Base-by-base conservation (phyloP, 2,113 vertebrate genomes). In the Enhydra lutris region DNA sequence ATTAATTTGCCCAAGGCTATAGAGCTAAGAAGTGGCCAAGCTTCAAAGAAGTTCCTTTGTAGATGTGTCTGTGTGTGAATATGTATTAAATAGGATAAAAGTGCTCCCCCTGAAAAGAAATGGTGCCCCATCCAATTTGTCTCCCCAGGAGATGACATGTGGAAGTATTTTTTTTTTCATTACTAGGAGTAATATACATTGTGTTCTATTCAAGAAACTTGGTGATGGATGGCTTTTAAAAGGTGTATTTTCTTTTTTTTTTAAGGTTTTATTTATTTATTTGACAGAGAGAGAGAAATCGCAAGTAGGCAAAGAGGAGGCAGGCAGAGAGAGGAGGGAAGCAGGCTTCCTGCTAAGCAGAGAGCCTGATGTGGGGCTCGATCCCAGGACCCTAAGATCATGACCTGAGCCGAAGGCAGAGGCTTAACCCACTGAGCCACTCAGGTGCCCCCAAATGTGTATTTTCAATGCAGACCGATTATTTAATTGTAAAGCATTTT, bases 401-500 rank as follows among this genome's bases (percentile, higher is more conserved):
- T 55, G 52, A 55, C 52, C 52, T 55, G 52, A 18, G 17, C 17
- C 5, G 17, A 55, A 55, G 17, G 52, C 17, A 55, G 52, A 55
- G 52, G 52, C 52, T 55, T 55, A 55, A 55, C 52, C 17, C 52
- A 55, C 52, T 55, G 52, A 55, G 52, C 17, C 52, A 55, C 52
- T 18, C 52, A 55, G 17, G 17, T 55, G 52, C 52, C 52, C 17
- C 17, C 17, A 80, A 80, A 95, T 29, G 36, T 79, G 76, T 81
- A 6, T 96, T 91, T 94, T 59, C 61, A 65, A 7, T 63, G 31
- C 61, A 97, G 21, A 88, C 47, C 11, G 2, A 52, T 0, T 42
- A 89, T 81, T 86, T 96, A 84, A 76, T 86, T 96, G 63, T 96
- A 71, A 93, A 71, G 69, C 52, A 94, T 97, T 98, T 96, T 97